phyloP scores from a whole-genome alignment of 1,140 invertebrate genomes.

The Rhopalosiphum padi region DNA sequence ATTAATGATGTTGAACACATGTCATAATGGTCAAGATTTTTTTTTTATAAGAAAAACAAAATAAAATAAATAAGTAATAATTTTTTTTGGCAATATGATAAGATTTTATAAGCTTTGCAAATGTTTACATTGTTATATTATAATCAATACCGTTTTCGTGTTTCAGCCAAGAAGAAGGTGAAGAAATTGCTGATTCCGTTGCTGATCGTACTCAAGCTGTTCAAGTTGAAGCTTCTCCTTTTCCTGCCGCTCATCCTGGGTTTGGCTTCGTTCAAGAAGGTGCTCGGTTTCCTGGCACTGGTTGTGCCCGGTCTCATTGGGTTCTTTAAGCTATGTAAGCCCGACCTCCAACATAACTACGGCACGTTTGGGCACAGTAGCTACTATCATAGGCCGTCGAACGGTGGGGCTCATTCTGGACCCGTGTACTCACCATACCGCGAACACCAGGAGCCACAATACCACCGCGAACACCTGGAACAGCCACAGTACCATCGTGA shows the following conservation, averaged over 20 bases:
- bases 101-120: neutral
- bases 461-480: slow-evolving; percentile 16
- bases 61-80: no score
- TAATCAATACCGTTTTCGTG: neutral
- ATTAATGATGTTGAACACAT: neutral
- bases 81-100: neutral
- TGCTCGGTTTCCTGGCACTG: slow-evolving; percentile 78
- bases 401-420: neutral
- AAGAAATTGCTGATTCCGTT: slow-evolving; percentile 84
- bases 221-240: slow-evolving; percentile 81
- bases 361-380: slow-evolving; percentile 65
- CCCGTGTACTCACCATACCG: slow-evolving; percentile 62
- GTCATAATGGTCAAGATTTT: neutral
- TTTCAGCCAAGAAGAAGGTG: slow-evolving; percentile 75
- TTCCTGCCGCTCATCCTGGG: slow-evolving; percentile 82
- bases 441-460: slow-evolving; percentile 65
- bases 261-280: slow-evolving; percentile 82
- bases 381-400: slow-evolving; percentile 62
- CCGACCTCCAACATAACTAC: slow-evolving; percentile 64
- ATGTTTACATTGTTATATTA: neutral
- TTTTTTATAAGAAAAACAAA: neutral
- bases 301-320: slow-evolving; percentile 78
- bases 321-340: slow-evolving; percentile 80
- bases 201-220: slow-evolving; percentile 80
- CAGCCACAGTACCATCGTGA: slow-evolving; percentile 21